Conservation (phyloP, 2,888 invertebrate genomes). For the Pocota personata region DNA sequence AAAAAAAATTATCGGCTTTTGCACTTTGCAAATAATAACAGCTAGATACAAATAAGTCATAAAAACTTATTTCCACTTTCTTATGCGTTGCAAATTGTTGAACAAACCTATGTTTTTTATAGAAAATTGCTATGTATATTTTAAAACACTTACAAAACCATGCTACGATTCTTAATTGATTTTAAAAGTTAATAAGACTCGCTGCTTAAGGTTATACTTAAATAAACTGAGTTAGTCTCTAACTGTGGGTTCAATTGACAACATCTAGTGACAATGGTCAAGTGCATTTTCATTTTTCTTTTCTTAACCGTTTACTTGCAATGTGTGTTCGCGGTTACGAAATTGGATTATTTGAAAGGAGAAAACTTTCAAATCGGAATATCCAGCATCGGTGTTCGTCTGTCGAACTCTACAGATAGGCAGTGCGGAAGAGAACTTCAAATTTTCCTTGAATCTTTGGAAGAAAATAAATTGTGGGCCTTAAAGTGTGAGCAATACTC, state of each 20-base stretch:
- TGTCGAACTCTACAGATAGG: neutral
- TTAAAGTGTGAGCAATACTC: neutral
- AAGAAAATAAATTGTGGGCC: neutral
- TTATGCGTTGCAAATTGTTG: too few relatives aligned
- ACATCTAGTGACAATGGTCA: neutral
- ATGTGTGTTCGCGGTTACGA: neutral
- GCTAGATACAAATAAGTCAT: too few relatives aligned
- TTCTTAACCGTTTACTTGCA: neutral
- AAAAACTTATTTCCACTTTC: too few relatives aligned
- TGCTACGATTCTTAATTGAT: too few relatives aligned
- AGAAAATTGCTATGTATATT: too few relatives aligned
- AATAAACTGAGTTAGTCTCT: too few relatives aligned
- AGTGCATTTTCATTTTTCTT: neutral
- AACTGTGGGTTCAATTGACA: neutral
- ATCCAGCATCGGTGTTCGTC: neutral
- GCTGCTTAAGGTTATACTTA: too few relatives aligned
- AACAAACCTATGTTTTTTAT: too few relatives aligned
- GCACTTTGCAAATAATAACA: too few relatives aligned
- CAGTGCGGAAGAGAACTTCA: neutral
- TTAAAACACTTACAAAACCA: too few relatives aligned
- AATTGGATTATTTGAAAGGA: neutral
- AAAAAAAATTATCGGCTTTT: too few relatives aligned
- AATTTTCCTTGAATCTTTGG: neutral
- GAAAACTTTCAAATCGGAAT: neutral
- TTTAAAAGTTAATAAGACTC: too few relatives aligned